These are phyloP conservation scores for Sphyrna mokarran DNA, from an alignment of 2,113 vertebrate species.

Conservation along the genomic window DNA sequence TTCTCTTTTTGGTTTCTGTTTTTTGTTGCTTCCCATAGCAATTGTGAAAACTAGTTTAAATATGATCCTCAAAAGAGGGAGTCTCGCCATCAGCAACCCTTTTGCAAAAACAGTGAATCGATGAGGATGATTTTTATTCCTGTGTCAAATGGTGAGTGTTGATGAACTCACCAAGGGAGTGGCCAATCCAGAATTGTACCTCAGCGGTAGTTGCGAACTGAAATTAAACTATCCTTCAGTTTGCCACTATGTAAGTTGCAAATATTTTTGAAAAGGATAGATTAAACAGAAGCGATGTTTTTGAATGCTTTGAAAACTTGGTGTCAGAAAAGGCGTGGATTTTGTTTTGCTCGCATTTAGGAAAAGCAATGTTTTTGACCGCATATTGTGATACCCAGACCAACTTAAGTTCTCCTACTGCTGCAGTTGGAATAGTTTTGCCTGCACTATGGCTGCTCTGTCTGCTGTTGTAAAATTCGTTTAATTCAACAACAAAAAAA, in stretches of 20 bases:
- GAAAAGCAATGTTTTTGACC: conserved; percentile 6
- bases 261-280: neutral
- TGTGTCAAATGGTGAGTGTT: neutral
- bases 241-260: neutral
- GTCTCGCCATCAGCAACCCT: conserved; percentile 33
- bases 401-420: neutral
- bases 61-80: conserved; percentile 23
- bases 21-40: neutral
- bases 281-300: neutral
- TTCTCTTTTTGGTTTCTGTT: no score
- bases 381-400: conserved; percentile 14
- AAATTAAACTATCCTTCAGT: neutral
- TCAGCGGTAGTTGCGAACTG: conserved; percentile 11
- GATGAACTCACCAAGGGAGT: neutral
- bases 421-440: conserved; percentile 20
- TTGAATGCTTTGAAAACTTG: conserved; percentile 24
- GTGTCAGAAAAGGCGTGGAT: neutral
- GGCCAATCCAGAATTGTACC: neutral
- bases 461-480: conserved; percentile 10
- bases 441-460: conserved; percentile 8
- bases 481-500: neutral
- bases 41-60: neutral
- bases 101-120: conserved; percentile 3
- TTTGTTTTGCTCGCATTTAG: conserved; percentile 9
- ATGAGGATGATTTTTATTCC: neutral